phyloP scores from a whole-genome alignment of 2,113 vertebrate genomes.

The Calypte anna region DNA sequence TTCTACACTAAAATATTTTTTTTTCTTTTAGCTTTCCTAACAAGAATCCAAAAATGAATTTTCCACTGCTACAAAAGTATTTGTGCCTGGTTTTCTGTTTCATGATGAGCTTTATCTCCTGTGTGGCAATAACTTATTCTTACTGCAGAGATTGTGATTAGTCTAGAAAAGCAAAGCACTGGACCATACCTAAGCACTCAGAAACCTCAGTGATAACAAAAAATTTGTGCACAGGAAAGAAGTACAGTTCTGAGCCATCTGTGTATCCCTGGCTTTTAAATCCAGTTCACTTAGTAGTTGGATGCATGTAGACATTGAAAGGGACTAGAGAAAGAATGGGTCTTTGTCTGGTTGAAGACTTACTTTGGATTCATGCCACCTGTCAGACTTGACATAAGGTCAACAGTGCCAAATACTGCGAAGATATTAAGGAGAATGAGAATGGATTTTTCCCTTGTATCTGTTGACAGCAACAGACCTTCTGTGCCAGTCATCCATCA shows the following conservation, averaged over 20 bases:
- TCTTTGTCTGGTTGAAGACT: constrained; percentile 65
- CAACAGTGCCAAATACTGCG: constrained; percentile 53
- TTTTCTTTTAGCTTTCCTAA: not conserved
- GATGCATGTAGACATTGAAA: constrained; percentile 52
- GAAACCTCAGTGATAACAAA: constrained; percentile 39
- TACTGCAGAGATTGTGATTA: constrained; percentile 14
- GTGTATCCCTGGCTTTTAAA: constrained; percentile 48
- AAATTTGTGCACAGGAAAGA: not conserved
- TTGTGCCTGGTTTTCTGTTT: constrained; percentile 7
- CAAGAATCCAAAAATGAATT: not conserved
- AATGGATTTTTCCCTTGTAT: constrained; percentile 65
- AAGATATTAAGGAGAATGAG: constrained; percentile 65
- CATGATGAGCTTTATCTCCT: not conserved
- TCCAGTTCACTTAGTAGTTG: constrained; percentile 25
- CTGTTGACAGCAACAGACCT: constrained; percentile 53
- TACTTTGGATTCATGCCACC: constrained; percentile 70
- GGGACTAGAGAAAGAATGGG: constrained; percentile 56
- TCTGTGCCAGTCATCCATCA: constrained; percentile 68
- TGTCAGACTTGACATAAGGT: constrained; percentile 71
- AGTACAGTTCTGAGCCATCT: constrained; percentile 25
- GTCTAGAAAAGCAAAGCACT: constrained; percentile 38
- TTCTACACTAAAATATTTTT: not conserved
- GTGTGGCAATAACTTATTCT: not conserved
- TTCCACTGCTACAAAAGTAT: not conserved
- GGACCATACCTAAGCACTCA: constrained; percentile 1